A percentile compares a stretch with the other conserved stretches of the same genome.
These are phyloP conservation scores for Chrysochloris asiatica DNA, from an alignment of 2,113 vertebrate genomes.

Conservation along the genomic window DNA sequence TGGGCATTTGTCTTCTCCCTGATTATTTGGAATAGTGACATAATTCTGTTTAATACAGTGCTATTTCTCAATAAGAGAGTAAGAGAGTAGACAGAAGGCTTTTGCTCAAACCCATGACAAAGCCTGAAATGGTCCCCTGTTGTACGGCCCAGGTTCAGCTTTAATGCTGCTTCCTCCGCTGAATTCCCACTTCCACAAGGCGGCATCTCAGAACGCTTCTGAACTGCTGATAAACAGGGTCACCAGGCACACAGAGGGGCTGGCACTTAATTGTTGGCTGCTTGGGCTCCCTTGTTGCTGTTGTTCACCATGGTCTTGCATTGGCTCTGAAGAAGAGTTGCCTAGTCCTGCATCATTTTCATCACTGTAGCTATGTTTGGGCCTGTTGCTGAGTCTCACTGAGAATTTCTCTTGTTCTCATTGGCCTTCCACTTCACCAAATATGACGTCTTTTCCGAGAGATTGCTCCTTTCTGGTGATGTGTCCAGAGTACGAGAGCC, in stretches of 20 bases:
- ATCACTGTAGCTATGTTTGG: background rate
- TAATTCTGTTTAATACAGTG: background rate
- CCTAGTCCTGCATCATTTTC: background rate
- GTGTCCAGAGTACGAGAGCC: no score
- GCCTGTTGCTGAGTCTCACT: background rate
- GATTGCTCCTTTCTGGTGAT: background rate
- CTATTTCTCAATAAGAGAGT: rapidly evolving
- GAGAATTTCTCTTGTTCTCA: background rate
- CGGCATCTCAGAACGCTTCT: background rate
- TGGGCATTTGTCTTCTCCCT: background rate
- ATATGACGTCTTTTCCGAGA: background rate
- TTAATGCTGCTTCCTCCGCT: rapidly evolving
- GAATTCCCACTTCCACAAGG: background rate
- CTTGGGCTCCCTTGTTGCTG: background rate
- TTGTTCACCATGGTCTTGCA: background rate
- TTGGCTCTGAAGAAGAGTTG: background rate
- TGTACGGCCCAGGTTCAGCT: background rate
- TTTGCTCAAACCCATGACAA: background rate
- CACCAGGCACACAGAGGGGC: background rate
- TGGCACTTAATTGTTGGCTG: background rate
- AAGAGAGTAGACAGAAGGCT: no score
- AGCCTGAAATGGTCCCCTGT: background rate
- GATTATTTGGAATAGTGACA: background rate
- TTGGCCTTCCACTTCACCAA: background rate
- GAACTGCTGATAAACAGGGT: background rate